These are phyloP conservation scores for Dione juno DNA, from an alignment of 2,888 invertebrate genomes.

Conservation along the genomic window DNA sequence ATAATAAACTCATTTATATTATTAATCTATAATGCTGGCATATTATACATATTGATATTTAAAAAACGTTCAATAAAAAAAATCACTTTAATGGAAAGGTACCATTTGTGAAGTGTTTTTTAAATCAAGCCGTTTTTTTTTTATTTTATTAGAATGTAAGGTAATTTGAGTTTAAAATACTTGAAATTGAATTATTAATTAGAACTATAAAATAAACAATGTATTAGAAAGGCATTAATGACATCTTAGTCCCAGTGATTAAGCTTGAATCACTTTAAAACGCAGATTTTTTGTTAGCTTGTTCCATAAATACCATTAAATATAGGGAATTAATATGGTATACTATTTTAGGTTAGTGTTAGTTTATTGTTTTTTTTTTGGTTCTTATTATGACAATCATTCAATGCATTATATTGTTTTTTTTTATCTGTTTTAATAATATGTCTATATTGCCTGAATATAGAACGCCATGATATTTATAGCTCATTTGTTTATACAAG, in stretches of 20 bases:
- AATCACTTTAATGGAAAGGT: too few species aligned
- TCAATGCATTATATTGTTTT: too few species aligned
- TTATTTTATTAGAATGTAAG: background rate
- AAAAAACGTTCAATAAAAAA: too few species aligned
- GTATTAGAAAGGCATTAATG: background rate
- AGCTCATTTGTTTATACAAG: too few species aligned
- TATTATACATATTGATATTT: background rate
- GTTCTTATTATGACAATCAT: too few species aligned
- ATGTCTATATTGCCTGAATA: too few species aligned
- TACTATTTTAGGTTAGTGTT: background rate
- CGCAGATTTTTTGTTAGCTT: background rate
- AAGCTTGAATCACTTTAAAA: background rate
- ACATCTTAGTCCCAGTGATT: conserved; percentile 6
- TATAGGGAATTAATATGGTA: too few species aligned
- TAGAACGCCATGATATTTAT: too few species aligned
- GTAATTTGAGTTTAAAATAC: too few species aligned
- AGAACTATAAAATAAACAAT: background rate
- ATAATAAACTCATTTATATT: too few species aligned
- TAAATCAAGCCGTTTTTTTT: background rate
- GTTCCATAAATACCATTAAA: background rate
- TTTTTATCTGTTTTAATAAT: too few species aligned
- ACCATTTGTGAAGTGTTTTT: background rate
- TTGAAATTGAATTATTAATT: too few species aligned
- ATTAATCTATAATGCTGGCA: background rate
- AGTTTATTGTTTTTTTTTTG: background rate